These are phyloP conservation scores for Rhinogobius similis DNA, from an alignment of 2,113 vertebrate genomes.

Conservation along the genomic window DNA sequence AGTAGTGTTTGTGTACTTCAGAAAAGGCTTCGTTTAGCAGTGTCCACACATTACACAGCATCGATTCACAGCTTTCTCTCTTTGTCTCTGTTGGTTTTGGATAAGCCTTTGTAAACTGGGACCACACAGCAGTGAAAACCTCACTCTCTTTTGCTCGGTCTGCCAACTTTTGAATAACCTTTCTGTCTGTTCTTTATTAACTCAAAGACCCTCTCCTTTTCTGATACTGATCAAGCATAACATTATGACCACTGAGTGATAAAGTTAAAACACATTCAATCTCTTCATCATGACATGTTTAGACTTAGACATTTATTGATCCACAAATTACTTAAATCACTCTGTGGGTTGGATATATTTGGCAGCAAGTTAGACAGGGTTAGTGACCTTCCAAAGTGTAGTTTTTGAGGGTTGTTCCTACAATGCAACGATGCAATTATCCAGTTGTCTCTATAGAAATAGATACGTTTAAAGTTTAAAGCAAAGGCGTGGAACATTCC, in stretches of 20 bases:
- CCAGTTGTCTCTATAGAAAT: no score
- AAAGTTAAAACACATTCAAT: neutral
- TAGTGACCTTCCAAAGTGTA: no score
- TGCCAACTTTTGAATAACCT: slow-evolving; percentile 29
- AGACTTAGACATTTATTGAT: neutral
- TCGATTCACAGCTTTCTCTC: slow-evolving; percentile 48
- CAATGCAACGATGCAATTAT: no score
- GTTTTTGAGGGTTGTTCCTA: no score
- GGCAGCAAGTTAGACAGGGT: no score
- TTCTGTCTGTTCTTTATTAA: slow-evolving; percentile 10
- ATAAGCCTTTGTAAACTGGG: slow-evolving; percentile 41
- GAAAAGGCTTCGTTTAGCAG: slow-evolving; percentile 60
- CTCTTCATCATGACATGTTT: neutral
- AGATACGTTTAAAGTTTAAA: no score
- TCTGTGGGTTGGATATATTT: no score
- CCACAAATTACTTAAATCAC: no score
- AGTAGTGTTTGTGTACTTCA: slow-evolving; percentile 35
- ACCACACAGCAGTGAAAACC: slow-evolving; percentile 23
- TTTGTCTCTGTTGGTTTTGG: slow-evolving; percentile 40
- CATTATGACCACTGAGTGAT: neutral
- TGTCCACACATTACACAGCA: slow-evolving; percentile 39
- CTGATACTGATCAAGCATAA: slow-evolving; percentile 9
- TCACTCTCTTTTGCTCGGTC: slow-evolving; percentile 22
- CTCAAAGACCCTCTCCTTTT: slow-evolving; percentile 6
- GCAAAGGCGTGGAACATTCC: no score